Evolutionary conservation across 1,140 invertebrate species (phyloP), one percentile per base, ranked within the genome.

Genomic region (Drosophila sechellia): DNA sequence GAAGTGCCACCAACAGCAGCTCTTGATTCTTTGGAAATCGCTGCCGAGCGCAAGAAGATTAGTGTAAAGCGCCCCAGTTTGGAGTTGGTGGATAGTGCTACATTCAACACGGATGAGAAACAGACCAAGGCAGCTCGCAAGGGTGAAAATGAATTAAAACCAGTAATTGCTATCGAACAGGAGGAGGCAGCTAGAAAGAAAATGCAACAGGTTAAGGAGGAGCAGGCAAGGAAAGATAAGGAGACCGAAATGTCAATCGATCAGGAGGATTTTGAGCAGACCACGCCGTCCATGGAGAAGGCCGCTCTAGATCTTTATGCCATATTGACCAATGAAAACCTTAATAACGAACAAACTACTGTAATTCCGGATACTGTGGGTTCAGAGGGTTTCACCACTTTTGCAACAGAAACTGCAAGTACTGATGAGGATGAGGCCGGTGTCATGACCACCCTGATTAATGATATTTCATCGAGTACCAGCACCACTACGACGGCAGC

Each of bases 221-320:
- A 71, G 12, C 17, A 50, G 56, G 52, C 63, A 1, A 64, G 59
- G 11, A 65, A 92, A 60, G 76, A 79, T 35, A 15, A 48, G n/a
- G 34, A 66, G 35, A 10, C 45, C 45, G 45, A 49, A 13, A 35
- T 15, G 0, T 45, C 66, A 20, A 54, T 59, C 34, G 93, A 91
- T n/a, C 81, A 84, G 17, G 81, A 81, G 20, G 93, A 93, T 39
- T 92, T 93, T 12, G 93, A 93, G 56, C 94, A 94, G 1, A 95
- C 95, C 0, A 95, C 95, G 0, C 95, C 95, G 15, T 94, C 93
- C 43, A 96, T 96, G 95, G 95, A 96, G 77, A 96, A 97, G 92
- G 96, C 96, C 0, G 96, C 96, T 12, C 92, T 96, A 13, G 96
- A 97, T 80, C 91, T 97, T 15, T 97, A 97, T 73, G 96, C 96